Conservation (phyloP, 2,888 invertebrate species). For the Athalia circularis region DNA sequence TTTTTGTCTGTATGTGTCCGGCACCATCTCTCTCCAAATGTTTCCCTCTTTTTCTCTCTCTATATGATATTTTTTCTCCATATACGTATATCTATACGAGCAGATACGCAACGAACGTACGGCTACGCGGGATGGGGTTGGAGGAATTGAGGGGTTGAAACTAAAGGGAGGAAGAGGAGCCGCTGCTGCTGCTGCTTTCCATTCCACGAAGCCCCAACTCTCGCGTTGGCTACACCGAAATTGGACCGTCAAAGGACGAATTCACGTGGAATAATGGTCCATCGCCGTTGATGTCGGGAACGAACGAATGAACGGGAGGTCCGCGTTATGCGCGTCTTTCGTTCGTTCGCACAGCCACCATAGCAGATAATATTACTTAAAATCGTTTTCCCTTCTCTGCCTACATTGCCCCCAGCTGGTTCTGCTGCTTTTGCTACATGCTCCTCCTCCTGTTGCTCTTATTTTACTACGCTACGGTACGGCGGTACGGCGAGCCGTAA, state of each 20-base stretch:
- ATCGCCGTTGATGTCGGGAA: conserved; percentile 39
- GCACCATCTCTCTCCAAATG: too few relatives aligned
- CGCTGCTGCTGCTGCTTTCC: conserved; percentile 6
- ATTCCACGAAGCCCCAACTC: conserved; percentile 18
- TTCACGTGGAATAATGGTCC: conserved; percentile 46
- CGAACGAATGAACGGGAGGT: conserved; percentile 10
- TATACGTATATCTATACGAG: neutral
- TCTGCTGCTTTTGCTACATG: neutral
- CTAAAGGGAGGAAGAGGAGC: conserved; percentile 11
- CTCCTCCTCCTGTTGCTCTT: neutral
- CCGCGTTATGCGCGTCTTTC: conserved; percentile 34
- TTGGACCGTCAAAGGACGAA: conserved; percentile 46
- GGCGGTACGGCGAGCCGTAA: neutral
- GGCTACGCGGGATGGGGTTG: neutral
- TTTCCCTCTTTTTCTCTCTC: too few relatives aligned
- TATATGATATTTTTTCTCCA: too few relatives aligned
- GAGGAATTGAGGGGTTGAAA: neutral
- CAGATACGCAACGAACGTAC: neutral
- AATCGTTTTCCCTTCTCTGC: conserved; percentile 36
- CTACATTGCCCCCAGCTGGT: conserved; percentile 27
- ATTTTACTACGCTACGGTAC: neutral
- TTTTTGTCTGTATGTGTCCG: too few relatives aligned
- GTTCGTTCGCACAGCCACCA: conserved; percentile 1
- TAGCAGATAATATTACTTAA: conserved; percentile 40
- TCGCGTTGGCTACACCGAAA: conserved; percentile 42